Evolutionary conservation across 2,888 invertebrate species (phyloP).

Genomic region (Drosophila meridionalis): DNA sequence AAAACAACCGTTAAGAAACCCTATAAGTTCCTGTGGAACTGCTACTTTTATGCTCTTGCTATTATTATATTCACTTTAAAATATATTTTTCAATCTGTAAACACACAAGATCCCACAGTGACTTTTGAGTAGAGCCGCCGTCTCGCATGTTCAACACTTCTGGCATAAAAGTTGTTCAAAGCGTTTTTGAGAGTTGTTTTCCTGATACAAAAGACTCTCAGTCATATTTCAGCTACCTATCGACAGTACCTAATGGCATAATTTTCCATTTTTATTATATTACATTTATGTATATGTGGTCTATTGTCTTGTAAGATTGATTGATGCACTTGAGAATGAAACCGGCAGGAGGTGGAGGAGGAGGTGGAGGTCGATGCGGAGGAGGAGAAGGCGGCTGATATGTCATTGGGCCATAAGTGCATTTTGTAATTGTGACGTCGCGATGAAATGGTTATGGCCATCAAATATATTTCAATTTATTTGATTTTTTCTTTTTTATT

Average conservation of each 20-base stretch:
- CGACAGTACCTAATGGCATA: slow-evolving; percentile 47
- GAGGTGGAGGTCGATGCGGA: slow-evolving; percentile 21
- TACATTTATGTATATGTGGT: slow-evolving; percentile 17
- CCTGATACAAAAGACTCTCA: slow-evolving; percentile 17
- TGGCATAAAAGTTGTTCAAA: background rate
- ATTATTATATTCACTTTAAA: background rate
- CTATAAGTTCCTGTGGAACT: no score
- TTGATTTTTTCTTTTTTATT: slow-evolving; percentile 20
- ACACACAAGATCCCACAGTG: background rate
- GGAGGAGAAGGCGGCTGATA: slow-evolving; percentile 33
- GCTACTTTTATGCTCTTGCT: background rate
- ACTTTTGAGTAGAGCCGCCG: background rate
- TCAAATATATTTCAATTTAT: slow-evolving; percentile 48
- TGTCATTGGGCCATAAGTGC: slow-evolving; percentile 66
- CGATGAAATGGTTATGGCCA: slow-evolving; percentile 53
- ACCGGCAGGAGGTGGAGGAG: slow-evolving; percentile 27
- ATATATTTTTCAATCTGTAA: no score
- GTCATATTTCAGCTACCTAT: slow-evolving; percentile 44
- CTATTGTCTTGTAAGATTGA: slow-evolving; percentile 62
- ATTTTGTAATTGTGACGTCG: slow-evolving; percentile 65
- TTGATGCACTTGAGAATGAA: slow-evolving; percentile 60
- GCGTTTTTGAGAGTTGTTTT: slow-evolving; percentile 6
- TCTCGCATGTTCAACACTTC: background rate
- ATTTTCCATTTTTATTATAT: slow-evolving; percentile 38
- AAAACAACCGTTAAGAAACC: background rate